These are phyloP conservation scores for Onychostoma macrolepis DNA, from an alignment of 2,113 vertebrate species.

Conservation along the genomic window DNA sequence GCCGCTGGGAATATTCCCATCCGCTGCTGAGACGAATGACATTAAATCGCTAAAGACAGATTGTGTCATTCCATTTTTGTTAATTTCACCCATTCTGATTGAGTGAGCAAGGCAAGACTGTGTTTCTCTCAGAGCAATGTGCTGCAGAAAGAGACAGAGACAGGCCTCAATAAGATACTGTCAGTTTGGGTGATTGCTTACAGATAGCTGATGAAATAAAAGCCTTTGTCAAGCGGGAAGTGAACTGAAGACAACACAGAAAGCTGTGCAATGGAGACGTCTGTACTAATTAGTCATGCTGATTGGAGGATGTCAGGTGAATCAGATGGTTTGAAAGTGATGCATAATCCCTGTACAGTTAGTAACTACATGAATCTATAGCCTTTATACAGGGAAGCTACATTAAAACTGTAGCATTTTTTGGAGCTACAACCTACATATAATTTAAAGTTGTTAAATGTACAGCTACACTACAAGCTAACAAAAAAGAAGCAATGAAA, in stretches of 20 bases:
- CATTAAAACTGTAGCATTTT: conserved; percentile 29
- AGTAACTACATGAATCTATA: conserved; percentile 35
- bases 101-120: conserved; percentile 66
- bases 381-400: conserved; percentile 29
- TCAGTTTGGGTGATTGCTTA: conserved; percentile 69
- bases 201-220: conserved; percentile 65
- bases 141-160: conserved; percentile 65
- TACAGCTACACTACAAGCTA: background rate
- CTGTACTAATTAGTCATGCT: conserved; percentile 46
- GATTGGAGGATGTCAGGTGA: conserved; percentile 49
- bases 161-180: conserved; percentile 66
- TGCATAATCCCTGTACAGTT: conserved; percentile 12
- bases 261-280: conserved; percentile 28
- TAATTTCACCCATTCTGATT: conserved; percentile 75
- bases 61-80: conserved; percentile 75
- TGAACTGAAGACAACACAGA: conserved; percentile 24
- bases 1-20: conserved; percentile 71
- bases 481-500: background rate
- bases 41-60: conserved; percentile 77
- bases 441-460: background rate
- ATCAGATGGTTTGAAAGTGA: conserved; percentile 40
- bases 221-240: conserved; percentile 50
- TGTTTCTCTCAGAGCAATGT: conserved; percentile 53
- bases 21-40: conserved; percentile 63
- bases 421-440: background rate